These are phyloP conservation scores for Phylloscopus trochiloides DNA, from an alignment of 2,113 vertebrate species.

Conservation along the genomic window DNA sequence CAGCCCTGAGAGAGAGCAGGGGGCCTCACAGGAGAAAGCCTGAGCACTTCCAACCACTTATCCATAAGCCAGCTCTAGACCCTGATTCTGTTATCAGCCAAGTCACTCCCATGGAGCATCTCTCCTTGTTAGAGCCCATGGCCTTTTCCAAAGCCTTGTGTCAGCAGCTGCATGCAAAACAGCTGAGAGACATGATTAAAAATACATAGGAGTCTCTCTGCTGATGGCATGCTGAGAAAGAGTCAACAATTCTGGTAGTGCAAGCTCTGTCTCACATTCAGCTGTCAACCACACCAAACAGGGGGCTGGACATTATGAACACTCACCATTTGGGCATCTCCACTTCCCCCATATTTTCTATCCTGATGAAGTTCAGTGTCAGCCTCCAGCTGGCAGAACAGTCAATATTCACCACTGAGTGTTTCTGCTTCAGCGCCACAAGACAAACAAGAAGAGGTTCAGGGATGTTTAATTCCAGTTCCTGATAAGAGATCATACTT, in stretches of 20 bases:
- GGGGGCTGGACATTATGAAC: neutral
- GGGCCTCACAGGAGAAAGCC: neutral
- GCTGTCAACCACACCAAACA: neutral
- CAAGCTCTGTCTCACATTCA: neutral
- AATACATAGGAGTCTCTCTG: neutral
- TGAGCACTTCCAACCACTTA: neutral
- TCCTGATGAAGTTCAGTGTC: accelerated
- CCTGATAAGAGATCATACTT: neutral
- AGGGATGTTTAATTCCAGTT: neutral
- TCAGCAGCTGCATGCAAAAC: neutral
- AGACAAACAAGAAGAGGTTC: neutral
- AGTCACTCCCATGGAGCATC: neutral
- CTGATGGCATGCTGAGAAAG: neutral
- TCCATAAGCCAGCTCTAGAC: neutral
- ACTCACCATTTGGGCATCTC: neutral
- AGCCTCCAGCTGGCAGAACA: neutral
- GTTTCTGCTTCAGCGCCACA: neutral
- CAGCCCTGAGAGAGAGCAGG: neutral
- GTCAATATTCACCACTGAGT: neutral
- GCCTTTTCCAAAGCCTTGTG: neutral
- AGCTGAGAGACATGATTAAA: neutral
- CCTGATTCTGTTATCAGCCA: neutral
- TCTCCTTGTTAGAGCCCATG: neutral
- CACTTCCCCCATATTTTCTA: accelerated
- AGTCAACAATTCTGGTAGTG: neutral